phyloP scores from a whole-genome alignment of 2,113 vertebrate genomes.

The Fukomys damarensis region DNA sequence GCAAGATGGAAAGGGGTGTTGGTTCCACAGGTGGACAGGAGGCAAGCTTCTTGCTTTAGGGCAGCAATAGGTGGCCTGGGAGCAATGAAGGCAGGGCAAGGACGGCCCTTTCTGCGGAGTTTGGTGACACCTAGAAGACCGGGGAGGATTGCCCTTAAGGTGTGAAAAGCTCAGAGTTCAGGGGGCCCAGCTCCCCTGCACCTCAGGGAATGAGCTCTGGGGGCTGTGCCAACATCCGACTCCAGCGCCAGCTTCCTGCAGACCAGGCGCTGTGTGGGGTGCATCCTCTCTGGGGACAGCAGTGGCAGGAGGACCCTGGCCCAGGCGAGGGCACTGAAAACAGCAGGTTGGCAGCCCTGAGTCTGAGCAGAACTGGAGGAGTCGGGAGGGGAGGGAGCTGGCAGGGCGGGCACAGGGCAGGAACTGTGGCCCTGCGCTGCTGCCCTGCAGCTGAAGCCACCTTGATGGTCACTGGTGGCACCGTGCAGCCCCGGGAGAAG shows the following conservation, averaged over 20 bases:
- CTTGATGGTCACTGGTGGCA: not conserved
- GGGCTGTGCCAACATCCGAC: not conserved
- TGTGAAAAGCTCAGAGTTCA: not conserved
- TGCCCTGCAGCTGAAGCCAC: not conserved
- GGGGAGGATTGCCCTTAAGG: not conserved
- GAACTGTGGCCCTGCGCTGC: not conserved
- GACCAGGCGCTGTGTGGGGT: not conserved
- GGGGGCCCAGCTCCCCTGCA: not conserved
- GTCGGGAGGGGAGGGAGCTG: not conserved
- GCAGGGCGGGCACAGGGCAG: not conserved
- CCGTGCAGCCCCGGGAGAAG: not conserved
- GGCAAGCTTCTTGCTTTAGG: not conserved
- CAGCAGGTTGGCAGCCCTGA: not conserved
- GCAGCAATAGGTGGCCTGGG: not conserved
- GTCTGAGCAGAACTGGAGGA: rapidly evolving
- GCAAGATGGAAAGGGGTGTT: not conserved
- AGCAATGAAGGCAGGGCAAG: not conserved
- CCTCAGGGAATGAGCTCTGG: not conserved
- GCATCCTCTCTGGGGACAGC: not conserved
- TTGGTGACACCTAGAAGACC: not conserved
- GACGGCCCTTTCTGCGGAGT: not conserved
- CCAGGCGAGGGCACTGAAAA: not conserved
- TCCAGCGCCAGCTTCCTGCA: not conserved
- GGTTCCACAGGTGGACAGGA: not conserved
- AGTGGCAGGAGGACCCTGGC: not conserved